Base-by-base conservation (phyloP, 2,797 vertebrate species). In the Chaenodraco wilsoni region DNA sequence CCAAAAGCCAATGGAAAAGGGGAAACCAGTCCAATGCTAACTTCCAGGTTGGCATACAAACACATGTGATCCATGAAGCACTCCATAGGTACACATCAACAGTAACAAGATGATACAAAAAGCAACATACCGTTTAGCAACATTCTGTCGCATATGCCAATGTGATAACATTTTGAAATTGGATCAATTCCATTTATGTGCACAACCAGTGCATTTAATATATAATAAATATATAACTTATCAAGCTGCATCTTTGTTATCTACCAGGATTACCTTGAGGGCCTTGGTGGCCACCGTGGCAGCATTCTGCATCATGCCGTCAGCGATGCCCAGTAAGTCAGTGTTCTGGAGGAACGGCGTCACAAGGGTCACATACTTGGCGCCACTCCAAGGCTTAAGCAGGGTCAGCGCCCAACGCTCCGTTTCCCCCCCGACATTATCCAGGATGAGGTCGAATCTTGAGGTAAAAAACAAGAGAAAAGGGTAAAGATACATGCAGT, bases 391-490 rank as follows among this genome's bases (percentile, higher is more conserved):
- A 2, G 97, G 97, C 88, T 96, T 98, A 48, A 99, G 95, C 16
- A 95, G 93, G 54, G 73, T 88, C 44, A 94, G 85, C 1, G 96
- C 97, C 97, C 98, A 98, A 0, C 84, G 87, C 90, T 99, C 98
- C 0, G 95, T 97, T 73, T 95, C 91, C 68, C 97, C 98, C 9
- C 98, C 98, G 4, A 99, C 85, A 15, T 95, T 98, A 88, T 99
- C 98, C 45, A 99, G 94, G 90, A 99, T 94, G 77, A 98, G 93
- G 93, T 99, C 95, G 87, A 99, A 99, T 77, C 98, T 99, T 74
- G n/a, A 67, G 59, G 40, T 66, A 40, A 84, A 46, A 37, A 59
- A 17, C 46, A 31, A 27, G 19, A 62, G 54, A 61, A 27, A 64
- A 16, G 64, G 49, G 27, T 14, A 21, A 19, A 70, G 21, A 56